Evolutionary conservation across 2,888 invertebrate genomes (phyloP).

Genomic region (Tachina lurida): DNA sequence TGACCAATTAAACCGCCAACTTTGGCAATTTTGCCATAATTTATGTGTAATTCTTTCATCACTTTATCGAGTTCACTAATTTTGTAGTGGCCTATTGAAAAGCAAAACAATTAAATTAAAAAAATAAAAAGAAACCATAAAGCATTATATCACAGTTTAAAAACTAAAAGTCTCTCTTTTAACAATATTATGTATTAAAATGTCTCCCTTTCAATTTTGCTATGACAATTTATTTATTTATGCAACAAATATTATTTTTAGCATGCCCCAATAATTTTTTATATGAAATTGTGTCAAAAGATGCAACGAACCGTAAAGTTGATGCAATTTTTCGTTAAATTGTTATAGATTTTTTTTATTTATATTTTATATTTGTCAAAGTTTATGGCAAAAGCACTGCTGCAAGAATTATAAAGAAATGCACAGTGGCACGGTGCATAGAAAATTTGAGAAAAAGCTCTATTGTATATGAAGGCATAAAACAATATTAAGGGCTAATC

Average conservation of each 20-base stretch:
- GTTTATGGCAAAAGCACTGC: background rate
- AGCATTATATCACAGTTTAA: background rate
- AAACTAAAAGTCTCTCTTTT: background rate
- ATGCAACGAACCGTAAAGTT: slow-evolving; percentile 19
- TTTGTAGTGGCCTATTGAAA: slow-evolving; percentile 84
- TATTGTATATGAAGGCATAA: too few species aligned
- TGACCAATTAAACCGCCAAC: slow-evolving; percentile 89
- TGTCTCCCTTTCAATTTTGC: background rate
- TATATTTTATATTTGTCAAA: background rate
- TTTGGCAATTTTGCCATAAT: slow-evolving; percentile 86
- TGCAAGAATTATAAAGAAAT: background rate
- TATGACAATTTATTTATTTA: background rate
- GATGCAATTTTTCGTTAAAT: slow-evolving; percentile 1
- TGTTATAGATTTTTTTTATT: background rate
- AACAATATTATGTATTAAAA: background rate
- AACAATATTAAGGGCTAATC: too few species aligned
- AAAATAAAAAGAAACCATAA: background rate
- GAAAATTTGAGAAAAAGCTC: background rate
- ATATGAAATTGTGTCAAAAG: background rate
- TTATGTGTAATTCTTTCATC: slow-evolving; percentile 84
- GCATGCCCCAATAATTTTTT: slow-evolving; percentile 6
- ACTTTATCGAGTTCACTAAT: slow-evolving; percentile 85
- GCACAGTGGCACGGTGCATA: too few species aligned
- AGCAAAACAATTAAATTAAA: background rate
- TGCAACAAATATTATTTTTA: background rate